Conservation (phyloP, 1,140 invertebrate species). For the Tachypleus tridentatus region DNA sequence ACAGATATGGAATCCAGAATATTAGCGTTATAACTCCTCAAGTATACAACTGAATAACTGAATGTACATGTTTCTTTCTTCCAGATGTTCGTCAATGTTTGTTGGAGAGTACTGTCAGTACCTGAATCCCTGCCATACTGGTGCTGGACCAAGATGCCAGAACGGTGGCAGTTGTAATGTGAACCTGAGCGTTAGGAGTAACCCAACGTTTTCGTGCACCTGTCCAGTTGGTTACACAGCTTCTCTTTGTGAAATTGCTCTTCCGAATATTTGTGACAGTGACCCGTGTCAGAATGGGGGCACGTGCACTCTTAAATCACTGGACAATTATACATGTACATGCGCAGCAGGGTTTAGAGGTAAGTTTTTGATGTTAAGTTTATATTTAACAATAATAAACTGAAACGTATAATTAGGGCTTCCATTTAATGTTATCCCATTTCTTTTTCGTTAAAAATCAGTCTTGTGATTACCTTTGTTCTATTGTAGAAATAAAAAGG, state of each 20-base stretch:
- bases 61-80: conserved; percentile 17
- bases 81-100: conserved; percentile 77
- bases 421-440: too few species aligned
- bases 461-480: too few species aligned
- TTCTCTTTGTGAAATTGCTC: conserved; percentile 79
- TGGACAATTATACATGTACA: conserved; percentile 65
- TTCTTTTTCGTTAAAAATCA: too few species aligned
- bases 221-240: conserved; percentile 85
- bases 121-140: conserved; percentile 62
- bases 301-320: conserved; percentile 55
- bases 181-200: conserved; percentile 45
- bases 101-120: conserved; percentile 91
- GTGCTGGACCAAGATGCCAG: conserved; percentile 42
- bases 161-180: conserved; percentile 86
- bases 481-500: too few species aligned
- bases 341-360: conserved; percentile 75
- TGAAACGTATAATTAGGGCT: too few species aligned
- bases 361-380: neutral
- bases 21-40: too few species aligned
- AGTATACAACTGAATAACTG: too few species aligned
- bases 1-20: too few species aligned
- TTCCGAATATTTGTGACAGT: conserved; percentile 79
- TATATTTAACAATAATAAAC: too few species aligned
- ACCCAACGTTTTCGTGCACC: conserved; percentile 66
- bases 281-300: conserved; percentile 75